Base-by-base conservation (phyloP, 2,113 vertebrate species). In the Carassius gibelio region DNA sequence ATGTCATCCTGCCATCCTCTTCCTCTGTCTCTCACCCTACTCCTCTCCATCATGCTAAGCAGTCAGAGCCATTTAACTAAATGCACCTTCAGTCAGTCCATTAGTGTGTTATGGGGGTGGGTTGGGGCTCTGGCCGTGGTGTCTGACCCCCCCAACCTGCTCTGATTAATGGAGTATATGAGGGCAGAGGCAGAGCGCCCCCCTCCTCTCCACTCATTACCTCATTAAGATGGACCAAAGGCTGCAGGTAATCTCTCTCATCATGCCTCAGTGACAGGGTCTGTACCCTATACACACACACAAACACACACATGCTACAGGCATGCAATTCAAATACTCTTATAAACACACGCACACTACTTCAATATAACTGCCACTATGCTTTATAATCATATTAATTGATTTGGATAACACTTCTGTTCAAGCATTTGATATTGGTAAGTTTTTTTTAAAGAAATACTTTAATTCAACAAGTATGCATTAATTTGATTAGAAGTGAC, bases 91-190 rank as follows among this genome's bases (percentile, higher is more conserved):
- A 87, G 89, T 89, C 80, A 85, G 90, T 93, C 90, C 92, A 93
- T 94, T 94, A 94, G 89, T 85, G 89, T 87, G 90, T 89, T 91
- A 93, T 92, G 91, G 90, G 91, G 91, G 89, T 89, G 89, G 90
- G 91, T 89, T 62, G 88, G 88, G 86, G 86, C 88, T 85, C 89
- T 93, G 88, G 91, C 84, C 84, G 87, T 89, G 85, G 91, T 82
- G 86, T 90, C 86, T 92, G 92, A 93, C 92, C 84, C 85, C 80
- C 30, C 50, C 77, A 19, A 34, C 92, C 92, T 91, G 42, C 89
- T 93, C 89, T 93, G 93, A 94, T 94, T 94, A 94, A 94, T 95
- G 91, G 92, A 94, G 91, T 93, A 92, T 92, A 93, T 91, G 90
- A 92, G 92, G 92, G 87, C 93, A 93, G 90, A 92, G 90, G 92